Evolutionary conservation across 1,140 invertebrate genomes (phyloP).

Genomic region (Drosophila ananassae): DNA sequence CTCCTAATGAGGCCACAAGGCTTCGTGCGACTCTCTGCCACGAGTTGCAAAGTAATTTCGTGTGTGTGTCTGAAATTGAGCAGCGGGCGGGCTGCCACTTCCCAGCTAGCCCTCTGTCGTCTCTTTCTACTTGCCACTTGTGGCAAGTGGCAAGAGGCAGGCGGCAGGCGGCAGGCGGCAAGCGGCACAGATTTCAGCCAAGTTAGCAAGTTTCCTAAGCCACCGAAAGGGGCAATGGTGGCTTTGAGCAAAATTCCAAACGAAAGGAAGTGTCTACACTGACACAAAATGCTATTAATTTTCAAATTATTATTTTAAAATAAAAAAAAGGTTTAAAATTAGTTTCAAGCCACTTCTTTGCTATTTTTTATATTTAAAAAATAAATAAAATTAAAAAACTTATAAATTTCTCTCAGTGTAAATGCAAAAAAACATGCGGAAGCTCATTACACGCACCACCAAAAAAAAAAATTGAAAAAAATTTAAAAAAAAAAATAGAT

Average conservation of each 20-base stretch:
- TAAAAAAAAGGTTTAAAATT: no score
- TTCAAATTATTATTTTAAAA: no score
- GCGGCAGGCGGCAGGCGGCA: background rate
- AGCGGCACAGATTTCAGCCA: constrained; percentile 19
- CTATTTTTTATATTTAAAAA: background rate
- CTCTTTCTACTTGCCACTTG: constrained; percentile 4
- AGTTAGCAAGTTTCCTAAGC: constrained; percentile 40
- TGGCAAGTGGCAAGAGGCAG: constrained; percentile 15
- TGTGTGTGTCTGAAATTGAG: constrained; percentile 40
- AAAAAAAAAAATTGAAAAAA: constrained; percentile 13
- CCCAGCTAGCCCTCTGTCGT: constrained; percentile 6
- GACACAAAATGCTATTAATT: background rate
- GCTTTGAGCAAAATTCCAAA: background rate
- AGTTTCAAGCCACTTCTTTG: background rate
- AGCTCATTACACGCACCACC: constrained; percentile 35
- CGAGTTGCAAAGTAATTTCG: constrained; percentile 68
- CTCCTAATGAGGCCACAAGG: constrained; percentile 58
- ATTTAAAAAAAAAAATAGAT: constrained; percentile 5
- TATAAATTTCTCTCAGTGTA: constrained; percentile 6
- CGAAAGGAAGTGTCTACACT: background rate
- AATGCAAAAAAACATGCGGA: constrained; percentile 7
- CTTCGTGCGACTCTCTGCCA: constrained; percentile 40
- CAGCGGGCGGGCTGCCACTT: constrained; percentile 19
- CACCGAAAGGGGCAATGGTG: background rate
- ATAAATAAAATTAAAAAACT: no score